Evolutionary conservation across 2,888 invertebrate genomes (phyloP), one percentile per base, ranked within the genome.

Genomic region (Endotricha flammealis): DNA sequence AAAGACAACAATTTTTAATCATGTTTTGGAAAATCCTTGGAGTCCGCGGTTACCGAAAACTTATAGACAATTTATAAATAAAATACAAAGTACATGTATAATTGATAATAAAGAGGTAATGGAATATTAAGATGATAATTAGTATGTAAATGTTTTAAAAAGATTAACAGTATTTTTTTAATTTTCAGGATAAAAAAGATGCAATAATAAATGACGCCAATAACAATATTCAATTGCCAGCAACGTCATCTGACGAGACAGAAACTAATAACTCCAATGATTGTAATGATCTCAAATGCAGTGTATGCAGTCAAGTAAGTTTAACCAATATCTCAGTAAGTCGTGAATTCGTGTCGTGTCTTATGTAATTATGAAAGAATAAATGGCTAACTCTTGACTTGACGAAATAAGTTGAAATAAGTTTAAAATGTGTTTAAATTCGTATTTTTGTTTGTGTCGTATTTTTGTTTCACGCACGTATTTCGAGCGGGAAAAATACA

Each of bases 11-110:
- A 76, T 88, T 44, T 75, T 79, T 32, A 89, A 89, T 55, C 76
- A 86, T 51, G 88, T 89, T 10, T 54, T 88, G 48, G 87, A 88
- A n/a, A 88, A 80, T 55, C 90, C 90, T 7, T 90, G 90, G 90
- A 75, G 73, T 48, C 81, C 88, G 2, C 75, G 85, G 25, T 57
- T 67, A 29, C 77, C 83, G 7, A 58, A 58, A 31, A 65, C 65
- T 40, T 80, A 63, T 46, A 75, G 54, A 44, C 83, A 81, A 4
- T 68, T 69, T 43, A 60, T 64, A 25, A 67, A 62, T 65, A 78
- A 71, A 65, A 11, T 34, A 3, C 40, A 39, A 4, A 29, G n/a
- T n/a, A n/a, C n/a, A 24, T 36, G 17, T 12, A 17, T 16, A 10
- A 35, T 29, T 3, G 30, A 39, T 36, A 31, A 43, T 29, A 42